Percentiles rank a stretch among this genome's conserved stretches.
phyloP scores from a whole-genome alignment of 2,797 vertebrate genomes.

The Catostomus latipinnis region DNA sequence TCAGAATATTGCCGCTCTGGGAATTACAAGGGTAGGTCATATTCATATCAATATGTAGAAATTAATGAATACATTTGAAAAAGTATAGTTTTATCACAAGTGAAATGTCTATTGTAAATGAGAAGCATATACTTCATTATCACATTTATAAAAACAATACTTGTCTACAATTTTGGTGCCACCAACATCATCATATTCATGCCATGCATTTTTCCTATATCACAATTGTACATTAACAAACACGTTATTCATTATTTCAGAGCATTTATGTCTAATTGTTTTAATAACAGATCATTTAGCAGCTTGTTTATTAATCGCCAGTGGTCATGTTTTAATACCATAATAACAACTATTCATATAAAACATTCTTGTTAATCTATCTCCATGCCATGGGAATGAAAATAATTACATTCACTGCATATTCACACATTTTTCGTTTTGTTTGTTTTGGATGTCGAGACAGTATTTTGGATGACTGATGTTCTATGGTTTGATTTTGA shows the following conservation, averaged over 20 bases:
- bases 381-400: background rate
- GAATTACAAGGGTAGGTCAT: constrained; percentile 80
- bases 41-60: background rate
- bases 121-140: too few species aligned
- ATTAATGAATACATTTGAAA: too few species aligned
- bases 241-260: background rate
- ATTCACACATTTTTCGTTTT: background rate
- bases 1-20: constrained; percentile 83
- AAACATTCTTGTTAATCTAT: background rate
- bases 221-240: background rate
- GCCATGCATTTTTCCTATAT: background rate
- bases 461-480: constrained; percentile 19
- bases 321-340: too few species aligned
- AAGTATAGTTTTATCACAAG: too few species aligned
- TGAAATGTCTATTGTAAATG: too few species aligned
- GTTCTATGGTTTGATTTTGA: background rate
- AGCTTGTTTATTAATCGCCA: too few species aligned
- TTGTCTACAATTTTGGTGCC: background rate
- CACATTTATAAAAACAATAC: background rate
- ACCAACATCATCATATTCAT: background rate
- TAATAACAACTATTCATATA: background rate
- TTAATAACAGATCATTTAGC: too few species aligned
- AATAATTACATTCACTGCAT: background rate
- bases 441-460: constrained; percentile 8
- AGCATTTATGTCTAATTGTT: background rate